Evolutionary conservation across 2,797 vertebrate species (phyloP).

Genomic region (Tachyglossus aculeatus): DNA sequence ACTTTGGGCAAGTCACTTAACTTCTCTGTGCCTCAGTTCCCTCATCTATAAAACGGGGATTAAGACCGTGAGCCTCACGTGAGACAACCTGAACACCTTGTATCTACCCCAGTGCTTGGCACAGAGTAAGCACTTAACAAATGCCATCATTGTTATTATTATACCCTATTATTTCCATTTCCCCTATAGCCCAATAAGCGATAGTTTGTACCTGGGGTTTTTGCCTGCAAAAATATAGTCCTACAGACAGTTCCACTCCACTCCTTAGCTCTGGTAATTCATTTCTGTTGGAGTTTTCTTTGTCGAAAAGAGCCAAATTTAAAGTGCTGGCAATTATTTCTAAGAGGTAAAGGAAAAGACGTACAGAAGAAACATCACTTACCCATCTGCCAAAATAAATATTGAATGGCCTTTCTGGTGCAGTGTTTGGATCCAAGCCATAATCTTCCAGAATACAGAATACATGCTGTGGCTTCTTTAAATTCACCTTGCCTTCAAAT

Average conservation of each 20-base stretch:
- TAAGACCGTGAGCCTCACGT: no score
- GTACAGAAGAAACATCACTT: slow-evolving; percentile 59
- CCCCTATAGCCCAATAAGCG: not conserved
- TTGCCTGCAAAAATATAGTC: not conserved
- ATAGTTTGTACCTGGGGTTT: not conserved
- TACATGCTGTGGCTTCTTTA: slow-evolving; percentile 88
- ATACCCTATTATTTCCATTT: no score
- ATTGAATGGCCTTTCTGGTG: slow-evolving; percentile 86
- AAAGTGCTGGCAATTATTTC: not conserved
- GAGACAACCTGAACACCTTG: no score
- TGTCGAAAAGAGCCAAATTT: not conserved
- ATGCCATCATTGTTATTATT: no score
- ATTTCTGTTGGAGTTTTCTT: not conserved
- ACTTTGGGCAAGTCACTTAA: no score
- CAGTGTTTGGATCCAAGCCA: slow-evolving; percentile 89
- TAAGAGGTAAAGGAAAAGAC: slow-evolving; percentile 22
- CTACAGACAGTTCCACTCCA: not conserved
- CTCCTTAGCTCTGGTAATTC: not conserved
- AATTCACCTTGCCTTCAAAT: slow-evolving; percentile 90
- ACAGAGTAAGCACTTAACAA: no score
- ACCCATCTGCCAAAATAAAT: slow-evolving; percentile 98
- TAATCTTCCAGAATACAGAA: slow-evolving; percentile 96
- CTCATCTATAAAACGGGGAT: no score
- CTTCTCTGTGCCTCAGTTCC: no score
- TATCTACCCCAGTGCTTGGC: no score